Base-by-base conservation (phyloP, 2,888 invertebrate species). In the Pasiphila rectangulata region DNA sequence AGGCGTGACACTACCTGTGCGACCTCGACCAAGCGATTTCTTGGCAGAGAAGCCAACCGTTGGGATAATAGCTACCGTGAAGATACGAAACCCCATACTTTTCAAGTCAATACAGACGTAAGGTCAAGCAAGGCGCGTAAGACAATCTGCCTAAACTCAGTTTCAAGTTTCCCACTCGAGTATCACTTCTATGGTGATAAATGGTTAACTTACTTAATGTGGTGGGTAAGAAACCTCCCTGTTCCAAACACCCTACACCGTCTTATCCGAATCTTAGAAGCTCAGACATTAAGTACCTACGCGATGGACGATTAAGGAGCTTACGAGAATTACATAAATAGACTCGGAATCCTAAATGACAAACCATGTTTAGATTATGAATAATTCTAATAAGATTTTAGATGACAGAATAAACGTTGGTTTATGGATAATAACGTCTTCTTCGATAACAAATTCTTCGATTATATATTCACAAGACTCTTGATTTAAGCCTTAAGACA, bases 1-100 rank as follows among this genome's bases (percentile, higher is more conserved):
- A 80, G 72, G 69, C 78, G 72, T 78, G 72, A 75, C 77, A 74
- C 71, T 79, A 82, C 83, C 81, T 83, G 79, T 67, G 70, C 69
- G 71, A 71, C 70, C 67, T 68, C 61, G 74, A 68, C 66, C 72
- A 66, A 71, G 60, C 73, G 70, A 77, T 76, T 78, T 77, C 72
- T 78, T 75, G 71, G 68, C 64, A 61, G 59, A 74, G 67, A 70
- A 68, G 67, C 67, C 69, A 67, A 67, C 68, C 70, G 51, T 57
- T 29, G 13, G 15, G 5, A 19, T 3, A 27, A 21, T 29, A 40
- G 9, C 6, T 20, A 39, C 19, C 32, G 10, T 17, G n/a, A 4
- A 40, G 25, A 40, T 35, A 13, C 9, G 23, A 36, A 40, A 40
- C 9, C 16, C 15, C 10, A 37, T 17, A 25, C 7, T 24, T 23